phyloP scores from a whole-genome alignment of 2,797 vertebrate species.

The Sciaenops ocellatus region DNA sequence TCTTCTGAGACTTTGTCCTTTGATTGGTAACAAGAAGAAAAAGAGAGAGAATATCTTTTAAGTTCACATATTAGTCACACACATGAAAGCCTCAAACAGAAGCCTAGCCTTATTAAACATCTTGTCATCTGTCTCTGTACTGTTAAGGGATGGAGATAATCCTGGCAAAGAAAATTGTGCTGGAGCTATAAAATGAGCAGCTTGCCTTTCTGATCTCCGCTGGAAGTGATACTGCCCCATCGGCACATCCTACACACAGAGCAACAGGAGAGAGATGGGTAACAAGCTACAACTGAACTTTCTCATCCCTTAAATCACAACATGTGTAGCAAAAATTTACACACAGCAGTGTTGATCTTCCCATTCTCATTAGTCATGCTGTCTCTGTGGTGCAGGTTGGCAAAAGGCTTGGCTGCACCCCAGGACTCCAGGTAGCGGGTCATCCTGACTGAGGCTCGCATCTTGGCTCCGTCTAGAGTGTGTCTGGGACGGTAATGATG shows the following conservation, averaged over 20 bases:
- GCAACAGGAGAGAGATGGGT: constrained; percentile 36
- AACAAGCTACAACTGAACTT: constrained; percentile 28
- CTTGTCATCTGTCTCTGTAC: constrained; percentile 27
- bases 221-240: constrained; percentile 96
- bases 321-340: constrained; percentile 47
- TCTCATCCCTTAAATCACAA: constrained; percentile 14
- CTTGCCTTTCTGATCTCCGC: constrained; percentile 91
- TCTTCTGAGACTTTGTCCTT: constrained; percentile 97
- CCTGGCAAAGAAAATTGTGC: constrained; percentile 41
- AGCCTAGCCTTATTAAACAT: constrained; percentile 43
- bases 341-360: constrained; percentile 94
- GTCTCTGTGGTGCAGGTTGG: constrained; percentile 93
- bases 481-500: constrained; percentile 90
- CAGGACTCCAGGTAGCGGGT: constrained; percentile 96
- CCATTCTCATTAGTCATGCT: constrained; percentile 97
- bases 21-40: constrained; percentile 34
- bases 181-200: constrained; percentile 37
- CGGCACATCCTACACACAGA: constrained; percentile 89
- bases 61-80: constrained; percentile 48
- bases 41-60: constrained; percentile 31
- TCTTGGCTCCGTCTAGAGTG: constrained; percentile 91
- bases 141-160: constrained; percentile 46
- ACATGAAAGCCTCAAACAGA: constrained; percentile 37
- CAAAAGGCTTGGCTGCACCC: constrained; percentile 96
- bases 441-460: constrained; percentile 96